These are phyloP conservation scores for Rhabdophis nuchalis DNA, from an alignment of 2,797 vertebrate species.

Conservation along the genomic window DNA sequence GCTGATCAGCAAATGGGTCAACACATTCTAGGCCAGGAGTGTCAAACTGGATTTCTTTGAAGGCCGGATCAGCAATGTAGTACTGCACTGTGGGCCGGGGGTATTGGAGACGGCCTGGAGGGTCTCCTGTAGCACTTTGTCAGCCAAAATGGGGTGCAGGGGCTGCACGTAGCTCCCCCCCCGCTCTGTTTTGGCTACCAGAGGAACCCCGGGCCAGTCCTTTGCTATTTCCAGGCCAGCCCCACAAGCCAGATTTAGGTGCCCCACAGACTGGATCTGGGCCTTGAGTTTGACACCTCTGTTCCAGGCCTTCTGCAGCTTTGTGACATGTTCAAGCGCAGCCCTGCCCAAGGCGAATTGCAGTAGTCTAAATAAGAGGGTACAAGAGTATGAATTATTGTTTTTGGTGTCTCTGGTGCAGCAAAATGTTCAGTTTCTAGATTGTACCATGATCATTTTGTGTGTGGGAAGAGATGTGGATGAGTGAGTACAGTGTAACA, in stretches of 20 bases:
- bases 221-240: too few relatives aligned
- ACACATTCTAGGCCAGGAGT: neutral
- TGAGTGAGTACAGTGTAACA: neutral
- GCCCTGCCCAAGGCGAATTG: neutral
- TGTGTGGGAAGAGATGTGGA: neutral
- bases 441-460: neutral
- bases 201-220: too few relatives aligned
- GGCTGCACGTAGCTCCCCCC: too few relatives aligned
- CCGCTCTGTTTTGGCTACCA: too few relatives aligned
- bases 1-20: neutral
- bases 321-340: neutral
- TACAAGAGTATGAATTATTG: neutral
- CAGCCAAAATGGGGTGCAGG: too few relatives aligned
- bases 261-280: fast-evolving
- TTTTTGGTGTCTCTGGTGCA: neutral
- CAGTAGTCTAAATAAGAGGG: neutral
- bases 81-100: too few relatives aligned
- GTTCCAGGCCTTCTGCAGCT: neutral
- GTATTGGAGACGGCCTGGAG: too few relatives aligned
- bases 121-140: too few relatives aligned
- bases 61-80: too few relatives aligned
- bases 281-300: too few relatives aligned
- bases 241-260: too few relatives aligned
- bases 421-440: neutral
- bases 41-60: too few relatives aligned